phyloP scores from a whole-genome alignment of 2,888 invertebrate genomes.

The Synergus japonicus region DNA sequence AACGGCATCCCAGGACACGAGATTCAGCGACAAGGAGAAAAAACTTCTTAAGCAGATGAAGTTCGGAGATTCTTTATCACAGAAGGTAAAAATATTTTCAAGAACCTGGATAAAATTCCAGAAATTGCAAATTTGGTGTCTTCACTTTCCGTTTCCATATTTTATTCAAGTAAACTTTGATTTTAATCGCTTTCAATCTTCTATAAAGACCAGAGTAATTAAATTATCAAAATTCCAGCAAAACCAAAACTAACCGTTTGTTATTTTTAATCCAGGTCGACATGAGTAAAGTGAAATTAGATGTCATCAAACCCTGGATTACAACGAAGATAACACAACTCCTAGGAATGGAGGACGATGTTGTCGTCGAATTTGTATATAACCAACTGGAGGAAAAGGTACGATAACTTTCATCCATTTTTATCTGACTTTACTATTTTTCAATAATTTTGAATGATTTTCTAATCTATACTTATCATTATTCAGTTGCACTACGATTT shows the following conservation, averaged over 20 bases:
- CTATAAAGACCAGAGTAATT: neutral
- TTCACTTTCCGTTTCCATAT: neutral
- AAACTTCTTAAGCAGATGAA: slow-evolving; percentile 99
- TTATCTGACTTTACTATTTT: neutral
- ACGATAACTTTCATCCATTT: slow-evolving; percentile 66
- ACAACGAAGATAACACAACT: slow-evolving; percentile 97
- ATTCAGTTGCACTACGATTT: neutral
- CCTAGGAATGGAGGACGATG: slow-evolving; percentile 98
- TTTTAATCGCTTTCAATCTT: neutral
- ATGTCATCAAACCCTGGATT: slow-evolving; percentile 99
- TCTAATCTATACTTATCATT: slow-evolving; percentile 4
- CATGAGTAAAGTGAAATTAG: slow-evolving; percentile 98
- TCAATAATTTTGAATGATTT: neutral
- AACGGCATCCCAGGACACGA: slow-evolving; percentile 98
- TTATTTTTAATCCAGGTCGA: slow-evolving; percentile 85
- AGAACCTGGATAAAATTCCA: too few relatives aligned
- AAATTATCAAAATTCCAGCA: neutral
- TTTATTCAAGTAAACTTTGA: neutral
- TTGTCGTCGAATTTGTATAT: slow-evolving; percentile 98
- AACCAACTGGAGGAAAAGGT: slow-evolving; percentile 98
- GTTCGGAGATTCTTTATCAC: slow-evolving; percentile 95
- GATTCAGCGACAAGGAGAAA: slow-evolving; percentile 99
- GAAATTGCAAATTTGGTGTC: neutral
- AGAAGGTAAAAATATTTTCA: slow-evolving; percentile 81
- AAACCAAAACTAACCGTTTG: neutral